Evolutionary conservation across 1,140 invertebrate species (phyloP).

Genomic region (Solen grandis): DNA sequence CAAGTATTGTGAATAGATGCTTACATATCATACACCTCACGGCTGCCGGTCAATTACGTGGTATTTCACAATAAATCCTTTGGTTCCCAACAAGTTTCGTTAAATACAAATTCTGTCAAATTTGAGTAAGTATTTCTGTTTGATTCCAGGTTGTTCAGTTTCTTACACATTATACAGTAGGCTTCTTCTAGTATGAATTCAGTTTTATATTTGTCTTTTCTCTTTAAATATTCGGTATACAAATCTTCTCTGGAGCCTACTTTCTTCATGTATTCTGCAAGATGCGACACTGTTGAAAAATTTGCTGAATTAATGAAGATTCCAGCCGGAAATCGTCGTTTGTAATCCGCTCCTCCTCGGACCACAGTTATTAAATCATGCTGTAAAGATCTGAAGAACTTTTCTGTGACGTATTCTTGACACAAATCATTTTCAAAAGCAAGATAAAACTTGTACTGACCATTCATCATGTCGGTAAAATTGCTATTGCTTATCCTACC

Average conservation of each 20-base stretch:
- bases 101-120: constrained; percentile 5
- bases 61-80: too few species aligned
- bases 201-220: constrained; percentile 67
- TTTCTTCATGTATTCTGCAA: constrained; percentile 82
- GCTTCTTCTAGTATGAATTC: constrained; percentile 31
- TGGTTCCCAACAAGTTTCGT: too few species aligned
- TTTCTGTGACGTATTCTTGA: constrained; percentile 97
- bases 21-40: too few species aligned
- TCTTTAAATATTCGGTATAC: constrained; percentile 74
- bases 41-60: too few species aligned
- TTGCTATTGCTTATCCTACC: neutral
- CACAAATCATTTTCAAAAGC: constrained; percentile 93
- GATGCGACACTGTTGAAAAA: constrained; percentile 81
- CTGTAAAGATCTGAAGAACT: constrained; percentile 84
- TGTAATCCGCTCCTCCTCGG: constrained; percentile 84
- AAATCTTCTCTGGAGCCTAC: constrained; percentile 78
- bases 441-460: constrained; percentile 79
- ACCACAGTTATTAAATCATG: constrained; percentile 86
- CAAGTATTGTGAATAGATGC: too few species aligned
- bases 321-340: constrained; percentile 83
- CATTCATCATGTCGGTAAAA: constrained; percentile 53
- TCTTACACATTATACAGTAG: constrained; percentile 45
- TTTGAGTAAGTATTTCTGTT: constrained; percentile 23
- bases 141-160: constrained; percentile 32
- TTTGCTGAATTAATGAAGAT: constrained; percentile 86